Evolutionary conservation across 2,113 vertebrate genomes (phyloP).

Genomic region (Cavia aperea): DNA sequence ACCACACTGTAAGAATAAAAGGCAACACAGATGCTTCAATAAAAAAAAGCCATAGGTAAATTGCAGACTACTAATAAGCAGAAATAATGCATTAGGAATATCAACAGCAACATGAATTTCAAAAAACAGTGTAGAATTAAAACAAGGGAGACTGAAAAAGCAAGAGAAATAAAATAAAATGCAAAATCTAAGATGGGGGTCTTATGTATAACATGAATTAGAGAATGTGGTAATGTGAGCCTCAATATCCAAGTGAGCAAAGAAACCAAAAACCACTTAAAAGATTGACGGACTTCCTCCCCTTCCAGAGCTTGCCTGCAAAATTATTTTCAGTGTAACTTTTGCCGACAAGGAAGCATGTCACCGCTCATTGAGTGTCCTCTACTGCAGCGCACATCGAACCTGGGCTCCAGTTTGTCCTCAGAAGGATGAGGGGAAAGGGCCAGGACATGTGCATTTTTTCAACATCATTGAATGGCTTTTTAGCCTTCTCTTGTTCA

Average conservation of each 20-base stretch:
- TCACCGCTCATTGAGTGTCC: neutral
- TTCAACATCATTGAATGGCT: neutral
- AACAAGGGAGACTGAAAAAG: neutral
- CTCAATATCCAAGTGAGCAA: neutral
- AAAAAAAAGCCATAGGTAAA: neutral
- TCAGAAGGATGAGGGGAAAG: neutral
- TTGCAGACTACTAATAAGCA: neutral
- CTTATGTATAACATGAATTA: neutral
- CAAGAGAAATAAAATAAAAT: neutral
- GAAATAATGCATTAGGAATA: constrained; percentile 3
- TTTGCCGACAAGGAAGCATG: neutral
- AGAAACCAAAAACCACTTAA: neutral
- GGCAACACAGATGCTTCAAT: neutral
- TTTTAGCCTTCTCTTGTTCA: neutral
- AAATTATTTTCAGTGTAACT: neutral
- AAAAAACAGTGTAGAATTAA: neutral
- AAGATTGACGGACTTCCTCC: neutral
- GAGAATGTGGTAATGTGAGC: neutral
- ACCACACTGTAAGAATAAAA: neutral
- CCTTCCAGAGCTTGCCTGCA: neutral
- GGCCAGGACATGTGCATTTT: neutral
- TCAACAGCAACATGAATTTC: neutral
- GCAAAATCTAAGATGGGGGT: neutral
- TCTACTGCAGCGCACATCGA: neutral
- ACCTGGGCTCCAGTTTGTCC: neutral